phyloP scores from a whole-genome alignment of 2,797 vertebrate species.

The Choloepus didactylus region DNA sequence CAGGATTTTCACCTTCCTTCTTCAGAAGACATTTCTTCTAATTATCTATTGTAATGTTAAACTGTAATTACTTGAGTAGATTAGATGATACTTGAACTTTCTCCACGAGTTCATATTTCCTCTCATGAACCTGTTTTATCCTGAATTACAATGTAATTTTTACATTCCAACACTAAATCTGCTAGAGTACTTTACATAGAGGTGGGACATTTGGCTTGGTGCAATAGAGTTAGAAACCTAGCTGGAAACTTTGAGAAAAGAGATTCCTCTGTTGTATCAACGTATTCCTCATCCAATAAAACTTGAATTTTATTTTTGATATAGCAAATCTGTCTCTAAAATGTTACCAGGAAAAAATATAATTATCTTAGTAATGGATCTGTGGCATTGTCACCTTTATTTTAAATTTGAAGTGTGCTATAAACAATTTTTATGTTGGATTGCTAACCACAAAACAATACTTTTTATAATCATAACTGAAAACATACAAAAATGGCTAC shows the following conservation, averaged over 20 bases:
- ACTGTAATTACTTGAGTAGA: background rate
- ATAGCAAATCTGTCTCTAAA: slow-evolving; percentile 44
- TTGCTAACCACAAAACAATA: slow-evolving; percentile 12
- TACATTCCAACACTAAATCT: slow-evolving; percentile 44
- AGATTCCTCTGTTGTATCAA: slow-evolving; percentile 17
- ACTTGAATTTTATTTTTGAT: slow-evolving; percentile 60
- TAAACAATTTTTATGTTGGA: slow-evolving; percentile 46
- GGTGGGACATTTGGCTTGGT: background rate
- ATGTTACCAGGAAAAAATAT: slow-evolving; percentile 42
- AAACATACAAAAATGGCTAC: slow-evolving; percentile 35
- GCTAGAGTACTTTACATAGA: slow-evolving; percentile 15
- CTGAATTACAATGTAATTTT: background rate
- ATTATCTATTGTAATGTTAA: slow-evolving; percentile 12
- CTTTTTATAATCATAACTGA: slow-evolving; percentile 28
- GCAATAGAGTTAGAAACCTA: background rate
- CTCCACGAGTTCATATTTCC: slow-evolving; percentile 4
- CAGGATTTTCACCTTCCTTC: background rate
- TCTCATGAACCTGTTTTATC: background rate
- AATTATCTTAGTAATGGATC: slow-evolving; percentile 19
- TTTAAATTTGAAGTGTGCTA: slow-evolving; percentile 43
- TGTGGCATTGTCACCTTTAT: slow-evolving; percentile 38
- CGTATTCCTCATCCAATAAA: slow-evolving; percentile 17
- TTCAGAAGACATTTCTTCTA: slow-evolving; percentile 45
- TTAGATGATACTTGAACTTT: slow-evolving; percentile 6
- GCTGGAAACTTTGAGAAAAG: slow-evolving; percentile 17